phyloP scores from a whole-genome alignment of 2,113 vertebrate species.

The Tursiops truncatus region DNA sequence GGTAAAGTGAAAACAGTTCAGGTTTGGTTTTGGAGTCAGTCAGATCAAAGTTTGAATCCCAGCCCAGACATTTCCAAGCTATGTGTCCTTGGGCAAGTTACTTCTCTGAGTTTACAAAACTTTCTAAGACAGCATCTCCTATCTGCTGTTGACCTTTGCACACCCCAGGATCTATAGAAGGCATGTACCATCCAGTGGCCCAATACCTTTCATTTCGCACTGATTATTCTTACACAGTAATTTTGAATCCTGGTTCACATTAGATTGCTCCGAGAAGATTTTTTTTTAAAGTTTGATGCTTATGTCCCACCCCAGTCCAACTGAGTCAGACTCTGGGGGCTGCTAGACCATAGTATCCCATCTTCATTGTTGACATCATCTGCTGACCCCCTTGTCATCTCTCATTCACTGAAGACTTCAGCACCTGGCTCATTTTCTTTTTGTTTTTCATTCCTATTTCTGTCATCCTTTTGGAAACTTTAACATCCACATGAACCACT shows the following conservation, averaged over 20 bases:
- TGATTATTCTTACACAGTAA: neutral
- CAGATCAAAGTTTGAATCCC: neutral
- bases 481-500: neutral
- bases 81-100: neutral
- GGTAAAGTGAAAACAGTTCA: neutral
- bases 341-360: neutral
- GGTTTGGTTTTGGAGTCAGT: neutral
- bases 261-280: neutral
- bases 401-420: constrained; percentile 16
- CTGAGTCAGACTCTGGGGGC: neutral
- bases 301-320: neutral
- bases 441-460: neutral
- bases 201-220: neutral
- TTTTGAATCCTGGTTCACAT: constrained; percentile 7
- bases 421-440: neutral
- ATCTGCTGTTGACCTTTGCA: neutral
- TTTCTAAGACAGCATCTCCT: neutral
- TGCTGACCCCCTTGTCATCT: neutral
- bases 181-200: neutral
- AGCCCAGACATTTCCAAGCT: neutral
- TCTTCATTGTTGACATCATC: neutral
- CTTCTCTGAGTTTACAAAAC: neutral
- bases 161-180: neutral
- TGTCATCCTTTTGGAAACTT: neutral
- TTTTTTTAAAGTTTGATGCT: neutral